These are phyloP conservation scores for Gracilinanus agilis DNA, from an alignment of 2,113 vertebrate genomes.

Conservation along the genomic window DNA sequence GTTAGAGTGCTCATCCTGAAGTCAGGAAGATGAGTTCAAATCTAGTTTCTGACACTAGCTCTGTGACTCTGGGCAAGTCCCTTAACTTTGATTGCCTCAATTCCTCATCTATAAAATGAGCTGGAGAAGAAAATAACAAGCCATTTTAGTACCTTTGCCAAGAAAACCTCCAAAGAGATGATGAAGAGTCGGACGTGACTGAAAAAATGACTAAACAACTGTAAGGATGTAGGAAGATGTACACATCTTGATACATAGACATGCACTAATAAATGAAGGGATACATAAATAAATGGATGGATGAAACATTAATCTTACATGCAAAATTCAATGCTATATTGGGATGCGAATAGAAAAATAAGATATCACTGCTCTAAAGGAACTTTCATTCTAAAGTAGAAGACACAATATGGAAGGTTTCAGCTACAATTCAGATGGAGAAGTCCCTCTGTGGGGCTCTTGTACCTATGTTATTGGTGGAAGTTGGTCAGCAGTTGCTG, in stretches of 20 bases:
- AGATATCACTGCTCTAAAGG: background rate
- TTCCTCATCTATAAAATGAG: no score
- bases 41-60: no score
- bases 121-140: no score
- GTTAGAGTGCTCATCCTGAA: no score
- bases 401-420: background rate
- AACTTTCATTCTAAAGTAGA: background rate
- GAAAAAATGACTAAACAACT: no score
- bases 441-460: background rate
- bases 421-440: background rate
- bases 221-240: background rate
- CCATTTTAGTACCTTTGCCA: no score
- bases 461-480: background rate
- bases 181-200: no score
- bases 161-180: no score
- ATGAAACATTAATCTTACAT: background rate
- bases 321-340: background rate
- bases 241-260: background rate
- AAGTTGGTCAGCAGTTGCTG: background rate
- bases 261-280: background rate
- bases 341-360: background rate
- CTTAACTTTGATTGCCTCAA: no score
- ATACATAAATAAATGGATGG: background rate
- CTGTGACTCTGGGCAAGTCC: no score
- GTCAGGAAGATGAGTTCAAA: no score